A percentile compares a stretch with the other conserved stretches of the same genome.
phyloP scores from a whole-genome alignment of 2,888 invertebrate species.

The Phytoseiulus persimilis region DNA sequence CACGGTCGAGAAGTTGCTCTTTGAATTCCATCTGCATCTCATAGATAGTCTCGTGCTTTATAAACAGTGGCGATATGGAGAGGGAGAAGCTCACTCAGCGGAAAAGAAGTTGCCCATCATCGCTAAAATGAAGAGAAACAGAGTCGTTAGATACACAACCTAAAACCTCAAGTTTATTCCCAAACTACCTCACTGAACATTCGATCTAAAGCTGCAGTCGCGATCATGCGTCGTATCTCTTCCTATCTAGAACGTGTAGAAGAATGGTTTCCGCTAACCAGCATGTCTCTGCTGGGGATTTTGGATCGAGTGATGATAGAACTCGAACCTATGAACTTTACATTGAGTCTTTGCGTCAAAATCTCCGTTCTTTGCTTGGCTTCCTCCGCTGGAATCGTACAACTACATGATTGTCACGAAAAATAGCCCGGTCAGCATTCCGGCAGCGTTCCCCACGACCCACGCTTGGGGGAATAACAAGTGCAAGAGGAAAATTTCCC shows the following conservation, averaged over 20 bases:
- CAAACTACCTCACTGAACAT: neutral
- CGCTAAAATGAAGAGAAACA: neutral
- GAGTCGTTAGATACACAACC: neutral
- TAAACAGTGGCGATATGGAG: neutral
- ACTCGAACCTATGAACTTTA: no score
- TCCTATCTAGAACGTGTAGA: no score
- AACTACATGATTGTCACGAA: neutral
- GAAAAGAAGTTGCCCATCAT: neutral
- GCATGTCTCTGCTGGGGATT: no score
- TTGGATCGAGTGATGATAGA: no score
- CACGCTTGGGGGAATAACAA: constrained; percentile 24
- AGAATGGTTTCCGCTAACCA: no score
- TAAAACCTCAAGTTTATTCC: neutral
- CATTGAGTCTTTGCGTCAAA: neutral
- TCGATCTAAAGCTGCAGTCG: neutral
- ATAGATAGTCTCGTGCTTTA: neutral
- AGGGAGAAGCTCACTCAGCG: neutral
- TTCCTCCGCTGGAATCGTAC: neutral
- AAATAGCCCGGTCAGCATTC: constrained; percentile 6
- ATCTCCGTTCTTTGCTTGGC: neutral
- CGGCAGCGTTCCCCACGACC: constrained; percentile 24
- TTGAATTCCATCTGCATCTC: neutral
- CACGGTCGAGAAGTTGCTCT: neutral
- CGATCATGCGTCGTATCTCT: no score
- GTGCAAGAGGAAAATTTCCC: constrained; percentile 8